Conservation (phyloP, 2,888 invertebrate species). For the Phlogophora meticulosa region DNA sequence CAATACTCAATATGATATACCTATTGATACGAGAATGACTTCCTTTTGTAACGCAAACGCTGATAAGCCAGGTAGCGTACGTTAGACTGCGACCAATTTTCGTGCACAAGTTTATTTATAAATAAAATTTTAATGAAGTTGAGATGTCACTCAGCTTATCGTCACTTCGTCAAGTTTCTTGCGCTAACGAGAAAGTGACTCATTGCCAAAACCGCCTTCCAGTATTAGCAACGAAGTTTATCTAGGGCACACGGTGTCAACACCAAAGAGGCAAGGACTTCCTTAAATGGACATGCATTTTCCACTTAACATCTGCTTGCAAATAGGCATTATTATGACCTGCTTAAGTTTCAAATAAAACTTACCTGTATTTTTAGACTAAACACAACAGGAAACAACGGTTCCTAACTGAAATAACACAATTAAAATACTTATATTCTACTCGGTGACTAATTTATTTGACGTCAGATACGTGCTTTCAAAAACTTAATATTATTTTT, state of each 20-base stretch:
- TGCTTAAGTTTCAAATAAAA: conserved; percentile 23
- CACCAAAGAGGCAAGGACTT: conserved; percentile 78
- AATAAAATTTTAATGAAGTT: conserved; percentile 73
- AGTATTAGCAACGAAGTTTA: conserved; percentile 70
- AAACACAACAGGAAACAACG: conserved; percentile 54
- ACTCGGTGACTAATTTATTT: conserved; percentile 59
- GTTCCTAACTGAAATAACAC: conserved; percentile 56
- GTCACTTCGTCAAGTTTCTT: conserved; percentile 74
- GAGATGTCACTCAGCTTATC: conserved; percentile 72
- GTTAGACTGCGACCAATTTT: conserved; percentile 8
- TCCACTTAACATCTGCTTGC: conserved; percentile 72
- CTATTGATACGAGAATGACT: conserved; percentile 33
- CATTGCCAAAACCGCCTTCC: conserved; percentile 76
- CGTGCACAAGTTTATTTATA: conserved; percentile 68
- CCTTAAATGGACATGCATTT: conserved; percentile 82
- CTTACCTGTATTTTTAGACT: conserved; percentile 66
- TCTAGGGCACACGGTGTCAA: conserved; percentile 79
- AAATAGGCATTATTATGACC: not conserved
- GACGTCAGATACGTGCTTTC: conserved; percentile 53
- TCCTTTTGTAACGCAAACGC: conserved; percentile 37
- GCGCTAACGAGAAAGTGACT: conserved; percentile 78
- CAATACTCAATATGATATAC: conserved; percentile 14
- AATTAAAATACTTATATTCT: conserved; percentile 21
- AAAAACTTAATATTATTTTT: not conserved
- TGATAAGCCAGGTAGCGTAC: conserved; percentile 45